Evolutionary conservation across 2,113 vertebrate genomes (phyloP).

Genomic region (Ochotona curzoniae): DNA sequence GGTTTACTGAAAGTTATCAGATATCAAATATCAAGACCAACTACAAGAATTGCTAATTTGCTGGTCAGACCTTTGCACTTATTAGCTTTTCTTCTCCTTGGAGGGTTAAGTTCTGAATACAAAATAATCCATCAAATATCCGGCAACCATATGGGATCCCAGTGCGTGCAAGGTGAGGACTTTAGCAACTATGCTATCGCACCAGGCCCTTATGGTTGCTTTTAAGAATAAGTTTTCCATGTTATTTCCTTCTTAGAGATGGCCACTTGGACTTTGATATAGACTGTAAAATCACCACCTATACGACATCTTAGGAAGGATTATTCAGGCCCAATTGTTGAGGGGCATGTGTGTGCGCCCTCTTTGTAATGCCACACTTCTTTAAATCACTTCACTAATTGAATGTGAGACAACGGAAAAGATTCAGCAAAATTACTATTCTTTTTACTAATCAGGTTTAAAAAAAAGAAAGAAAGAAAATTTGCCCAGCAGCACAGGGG

Average conservation of each 20-base stretch:
- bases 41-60: conserved; percentile 66
- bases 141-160: too few relatives aligned
- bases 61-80: conserved; percentile 62
- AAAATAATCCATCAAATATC: conserved; percentile 39
- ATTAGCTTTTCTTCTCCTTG: conserved; percentile 58
- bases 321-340: not conserved
- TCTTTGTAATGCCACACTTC: not conserved
- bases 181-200: too few relatives aligned
- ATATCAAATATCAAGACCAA: conserved; percentile 69
- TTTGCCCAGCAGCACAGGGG: not conserved
- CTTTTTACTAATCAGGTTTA: not conserved
- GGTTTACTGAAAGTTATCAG: conserved; percentile 65
- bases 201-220: not conserved
- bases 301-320: not conserved
- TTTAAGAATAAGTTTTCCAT: conserved; percentile 58
- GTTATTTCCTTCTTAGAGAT: conserved; percentile 21
- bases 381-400: not conserved
- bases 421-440: not conserved
- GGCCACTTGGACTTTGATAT: not conserved
- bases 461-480: not conserved
- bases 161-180: too few relatives aligned
- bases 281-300: conserved; percentile 2
- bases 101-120: conserved; percentile 48
- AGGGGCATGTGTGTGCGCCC: not conserved
- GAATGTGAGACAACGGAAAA: not conserved